Evolutionary conservation across 1,140 invertebrate species (phyloP).

Genomic region (Macrobrachium rosenbergii): DNA sequence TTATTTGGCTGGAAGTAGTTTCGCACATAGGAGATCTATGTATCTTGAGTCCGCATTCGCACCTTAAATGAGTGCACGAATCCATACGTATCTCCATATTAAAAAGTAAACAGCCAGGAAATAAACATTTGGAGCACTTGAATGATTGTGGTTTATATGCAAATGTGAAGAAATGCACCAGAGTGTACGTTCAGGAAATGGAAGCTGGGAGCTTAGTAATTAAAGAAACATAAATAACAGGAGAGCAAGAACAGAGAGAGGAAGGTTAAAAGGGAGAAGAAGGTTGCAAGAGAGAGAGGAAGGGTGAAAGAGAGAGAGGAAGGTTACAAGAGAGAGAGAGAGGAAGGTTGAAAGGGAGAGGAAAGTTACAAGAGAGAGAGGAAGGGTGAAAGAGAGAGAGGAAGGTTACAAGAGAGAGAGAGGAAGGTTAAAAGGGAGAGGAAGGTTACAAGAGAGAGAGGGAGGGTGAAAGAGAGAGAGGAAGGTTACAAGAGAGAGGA

Average conservation of each 20-base stretch:
- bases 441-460: no score
- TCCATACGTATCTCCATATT: no score
- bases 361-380: not conserved
- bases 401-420: not conserved
- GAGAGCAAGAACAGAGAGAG: not conserved
- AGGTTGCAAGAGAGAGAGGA: not conserved
- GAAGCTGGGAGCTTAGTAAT: not conserved
- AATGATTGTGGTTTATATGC: no score
- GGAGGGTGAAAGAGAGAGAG: not conserved
- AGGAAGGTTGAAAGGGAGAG: not conserved
- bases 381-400: not conserved
- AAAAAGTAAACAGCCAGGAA: no score
- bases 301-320: not conserved
- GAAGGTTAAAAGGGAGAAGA: not conserved
- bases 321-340: not conserved
- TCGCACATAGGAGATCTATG: no score
- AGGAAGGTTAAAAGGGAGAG: not conserved
- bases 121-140: no score
- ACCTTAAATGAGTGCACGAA: no score
- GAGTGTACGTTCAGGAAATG: not conserved
- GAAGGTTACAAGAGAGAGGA: not conserved
- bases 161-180: no score
- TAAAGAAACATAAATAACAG: not conserved
- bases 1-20: no score
- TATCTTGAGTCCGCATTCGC: no score